Conservation (phyloP, 2,113 vertebrate species). For the Engystomops pustulosus region DNA sequence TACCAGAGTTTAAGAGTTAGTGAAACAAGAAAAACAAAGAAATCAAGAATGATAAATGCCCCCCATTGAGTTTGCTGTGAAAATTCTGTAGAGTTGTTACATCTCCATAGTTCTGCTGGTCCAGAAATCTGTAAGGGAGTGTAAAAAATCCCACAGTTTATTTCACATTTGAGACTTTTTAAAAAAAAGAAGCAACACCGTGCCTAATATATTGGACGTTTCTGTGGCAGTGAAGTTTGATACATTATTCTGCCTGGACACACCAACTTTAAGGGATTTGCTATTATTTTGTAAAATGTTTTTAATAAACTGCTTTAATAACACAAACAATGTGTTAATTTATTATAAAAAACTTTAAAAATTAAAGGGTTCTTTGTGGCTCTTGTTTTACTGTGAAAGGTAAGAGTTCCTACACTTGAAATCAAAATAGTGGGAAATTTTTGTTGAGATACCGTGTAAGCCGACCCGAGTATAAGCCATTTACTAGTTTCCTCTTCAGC, state of each 20-base stretch:
- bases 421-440: too few species aligned
- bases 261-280: constrained; percentile 2
- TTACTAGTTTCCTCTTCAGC: too few species aligned
- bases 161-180: background rate
- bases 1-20: too few species aligned
- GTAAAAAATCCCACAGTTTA: background rate
- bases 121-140: constrained; percentile 13
- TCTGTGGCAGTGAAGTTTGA: constrained; percentile 8
- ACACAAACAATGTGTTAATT: background rate
- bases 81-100: background rate
- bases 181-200: background rate
- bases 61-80: background rate
- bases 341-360: background rate
- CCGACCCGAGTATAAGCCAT: too few species aligned
- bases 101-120: constrained; percentile 26
- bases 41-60: background rate
- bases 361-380: background rate
- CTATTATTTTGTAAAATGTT: constrained; percentile 18
- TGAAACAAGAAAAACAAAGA: too few species aligned
- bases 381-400: too few species aligned
- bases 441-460: too few species aligned
- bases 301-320: constrained; percentile 40
- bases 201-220: constrained; percentile 32
- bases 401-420: too few species aligned
- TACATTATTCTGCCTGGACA: constrained; percentile 1